Evolutionary conservation across 1,140 invertebrate genomes (phyloP), one percentile per base, ranked within the genome.

Genomic region (Lordiphosa mommai): DNA sequence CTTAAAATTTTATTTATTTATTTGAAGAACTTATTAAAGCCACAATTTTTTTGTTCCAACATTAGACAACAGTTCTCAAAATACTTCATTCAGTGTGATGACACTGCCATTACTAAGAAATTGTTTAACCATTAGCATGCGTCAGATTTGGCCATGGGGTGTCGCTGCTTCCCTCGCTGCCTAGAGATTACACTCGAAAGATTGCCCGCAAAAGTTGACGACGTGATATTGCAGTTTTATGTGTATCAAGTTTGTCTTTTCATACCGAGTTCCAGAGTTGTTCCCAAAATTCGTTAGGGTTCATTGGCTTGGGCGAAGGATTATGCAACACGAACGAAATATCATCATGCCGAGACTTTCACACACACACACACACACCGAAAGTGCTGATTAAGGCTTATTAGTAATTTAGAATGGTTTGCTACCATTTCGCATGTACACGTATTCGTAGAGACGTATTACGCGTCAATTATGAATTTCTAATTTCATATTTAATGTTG

Each of bases 391-490:
- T 82, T 82, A 82, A 57, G 72, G 60, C 61, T 67, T 63, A 76
- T 82, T 84, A 82, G 60, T 73, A 76, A 82, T 84, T 59, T 84
- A 72, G 72, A 82, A 82, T 82, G 67, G 66, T 71, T 40, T 80
- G 70, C 57, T 74, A 80, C 69, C 56, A 65, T 69, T 72, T 76
- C 67, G 69, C 65, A 41, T 37, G 12, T 58, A 16, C 40, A 57
- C 43, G 51, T 68, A 68, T n/a, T 23, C 44, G 40, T 40, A 44
- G 58, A 17, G 36, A 30, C n/a, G 29, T 59, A 69, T 77, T 77
- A 77, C 71, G 71, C 71, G 57, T 63, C 77, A 82, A 82, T 82
- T 82, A 82, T 82, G 76, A 82, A 82, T 82, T 82, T 82, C 76
- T 72, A 84, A 82, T 80, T 67, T 63, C 33, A 70, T 59, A 76